Conservation (phyloP, 2,113 vertebrate species). For the Notarius quadriscutis region DNA sequence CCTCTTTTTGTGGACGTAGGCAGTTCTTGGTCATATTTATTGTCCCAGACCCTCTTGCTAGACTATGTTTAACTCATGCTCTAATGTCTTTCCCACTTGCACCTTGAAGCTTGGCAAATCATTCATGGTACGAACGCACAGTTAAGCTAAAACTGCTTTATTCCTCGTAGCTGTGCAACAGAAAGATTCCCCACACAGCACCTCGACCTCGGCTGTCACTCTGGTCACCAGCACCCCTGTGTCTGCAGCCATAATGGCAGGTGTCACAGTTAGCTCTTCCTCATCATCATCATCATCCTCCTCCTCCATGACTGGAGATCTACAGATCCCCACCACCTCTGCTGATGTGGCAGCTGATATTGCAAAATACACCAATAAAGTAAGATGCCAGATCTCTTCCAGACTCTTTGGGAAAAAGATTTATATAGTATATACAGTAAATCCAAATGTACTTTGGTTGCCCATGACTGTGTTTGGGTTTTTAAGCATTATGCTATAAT, state of each 20-base stretch:
- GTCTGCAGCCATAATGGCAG: slow-evolving; percentile 79
- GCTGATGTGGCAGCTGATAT: slow-evolving; percentile 96
- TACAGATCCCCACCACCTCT: slow-evolving; percentile 90
- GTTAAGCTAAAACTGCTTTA: slow-evolving; percentile 12
- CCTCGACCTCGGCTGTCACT: slow-evolving; percentile 87
- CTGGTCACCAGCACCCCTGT: slow-evolving; percentile 87
- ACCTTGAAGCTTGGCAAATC: background rate
- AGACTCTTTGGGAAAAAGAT: background rate
- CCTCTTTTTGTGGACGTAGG: background rate
- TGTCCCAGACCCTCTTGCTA: background rate
- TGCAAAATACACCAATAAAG: slow-evolving; percentile 97
- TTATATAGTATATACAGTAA: background rate
- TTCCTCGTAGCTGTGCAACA: slow-evolving; percentile 84
- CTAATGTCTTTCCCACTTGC: background rate
- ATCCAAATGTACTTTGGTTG: background rate
- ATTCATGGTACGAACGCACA: background rate
- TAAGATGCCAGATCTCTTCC: slow-evolving; percentile 61
- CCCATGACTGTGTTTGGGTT: background rate
- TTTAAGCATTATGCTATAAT: background rate
- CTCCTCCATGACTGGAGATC: slow-evolving; percentile 69
- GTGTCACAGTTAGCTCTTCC: slow-evolving; percentile 73
- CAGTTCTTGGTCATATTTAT: background rate
- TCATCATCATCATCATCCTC: slow-evolving; percentile 72
- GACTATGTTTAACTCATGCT: background rate
- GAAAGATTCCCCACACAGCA: slow-evolving; percentile 87